These are phyloP conservation scores for Hyperoodon ampullatus DNA, from an alignment of 2,113 vertebrate species.

Conservation along the genomic window DNA sequence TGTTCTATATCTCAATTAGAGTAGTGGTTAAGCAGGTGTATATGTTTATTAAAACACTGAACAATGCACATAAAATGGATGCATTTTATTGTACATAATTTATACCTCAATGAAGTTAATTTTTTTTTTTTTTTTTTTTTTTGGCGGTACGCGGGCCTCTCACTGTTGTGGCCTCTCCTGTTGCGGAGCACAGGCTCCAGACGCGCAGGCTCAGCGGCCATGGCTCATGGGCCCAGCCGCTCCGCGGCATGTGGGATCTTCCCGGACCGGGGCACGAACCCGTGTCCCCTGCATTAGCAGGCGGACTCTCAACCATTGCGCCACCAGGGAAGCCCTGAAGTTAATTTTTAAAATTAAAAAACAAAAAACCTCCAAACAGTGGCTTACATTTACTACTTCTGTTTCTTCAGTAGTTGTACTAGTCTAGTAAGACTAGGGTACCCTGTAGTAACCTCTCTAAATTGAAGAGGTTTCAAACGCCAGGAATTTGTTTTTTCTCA, in stretches of 20 bases:
- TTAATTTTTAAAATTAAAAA: neutral
- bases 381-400: neutral
- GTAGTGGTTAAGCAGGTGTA: neutral
- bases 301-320: too few species aligned
- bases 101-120: neutral
- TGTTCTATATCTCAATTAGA: neutral
- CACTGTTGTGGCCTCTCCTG: too few species aligned
- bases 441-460: neutral
- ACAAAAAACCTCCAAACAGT: neutral
- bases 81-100: neutral
- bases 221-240: too few species aligned
- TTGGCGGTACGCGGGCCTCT: neutral
- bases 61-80: neutral
- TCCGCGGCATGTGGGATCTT: too few species aligned
- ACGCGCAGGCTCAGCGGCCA: too few species aligned
- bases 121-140: too few species aligned
- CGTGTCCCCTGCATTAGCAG: too few species aligned
- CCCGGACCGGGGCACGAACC: too few species aligned
- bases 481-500: neutral
- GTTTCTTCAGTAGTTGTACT: conserved; percentile 14
- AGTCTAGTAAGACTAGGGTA: neutral
- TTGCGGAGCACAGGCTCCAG: too few species aligned
- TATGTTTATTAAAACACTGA: neutral
- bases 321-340: neutral
- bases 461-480: neutral